These are phyloP conservation scores for Perca flavescens DNA, from an alignment of 2,113 vertebrate species.

Conservation along the genomic window DNA sequence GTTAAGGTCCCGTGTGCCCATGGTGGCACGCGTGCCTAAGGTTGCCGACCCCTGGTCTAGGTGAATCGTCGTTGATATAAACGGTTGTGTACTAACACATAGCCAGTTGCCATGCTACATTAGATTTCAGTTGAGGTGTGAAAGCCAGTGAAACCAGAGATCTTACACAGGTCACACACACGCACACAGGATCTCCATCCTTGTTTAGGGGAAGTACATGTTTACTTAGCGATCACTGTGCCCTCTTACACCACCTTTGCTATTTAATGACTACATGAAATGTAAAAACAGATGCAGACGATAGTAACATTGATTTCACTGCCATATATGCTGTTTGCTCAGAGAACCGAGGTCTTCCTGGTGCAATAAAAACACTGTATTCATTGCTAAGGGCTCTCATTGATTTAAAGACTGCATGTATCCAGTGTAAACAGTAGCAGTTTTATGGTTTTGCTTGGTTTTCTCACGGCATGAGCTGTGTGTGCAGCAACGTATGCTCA, in stretches of 20 bases:
- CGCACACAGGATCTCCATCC: slow-evolving; percentile 55
- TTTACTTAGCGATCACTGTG: slow-evolving; percentile 46
- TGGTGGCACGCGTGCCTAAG: no score
- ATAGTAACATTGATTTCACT: slow-evolving; percentile 46
- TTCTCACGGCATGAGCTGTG: not conserved
- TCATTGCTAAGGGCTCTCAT: slow-evolving; percentile 16
- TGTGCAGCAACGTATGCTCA: slow-evolving; percentile 16
- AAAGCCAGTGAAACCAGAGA: slow-evolving; percentile 18
- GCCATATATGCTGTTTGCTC: slow-evolving; percentile 41
- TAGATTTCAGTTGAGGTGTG: not conserved
- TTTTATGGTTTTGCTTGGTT: slow-evolving; percentile 26
- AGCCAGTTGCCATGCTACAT: not conserved
- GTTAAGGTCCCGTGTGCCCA: no score
- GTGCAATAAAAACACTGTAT: slow-evolving; percentile 41
- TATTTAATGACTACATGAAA: slow-evolving; percentile 37
- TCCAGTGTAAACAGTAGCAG: slow-evolving; percentile 46
- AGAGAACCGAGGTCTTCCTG: slow-evolving; percentile 30
- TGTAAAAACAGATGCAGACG: slow-evolving; percentile 14
- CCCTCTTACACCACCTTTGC: not conserved
- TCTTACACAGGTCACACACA: slow-evolving; percentile 9
- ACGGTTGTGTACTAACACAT: not conserved
- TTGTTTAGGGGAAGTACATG: slow-evolving; percentile 41
- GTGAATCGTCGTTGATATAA: no score
- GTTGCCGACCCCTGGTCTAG: no score
- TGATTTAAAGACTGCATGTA: slow-evolving; percentile 44